Percentiles rank a stretch among this genome's conserved stretches.
Evolutionary conservation across 2,113 vertebrate genomes (phyloP).

Genomic region (Alces alces): DNA sequence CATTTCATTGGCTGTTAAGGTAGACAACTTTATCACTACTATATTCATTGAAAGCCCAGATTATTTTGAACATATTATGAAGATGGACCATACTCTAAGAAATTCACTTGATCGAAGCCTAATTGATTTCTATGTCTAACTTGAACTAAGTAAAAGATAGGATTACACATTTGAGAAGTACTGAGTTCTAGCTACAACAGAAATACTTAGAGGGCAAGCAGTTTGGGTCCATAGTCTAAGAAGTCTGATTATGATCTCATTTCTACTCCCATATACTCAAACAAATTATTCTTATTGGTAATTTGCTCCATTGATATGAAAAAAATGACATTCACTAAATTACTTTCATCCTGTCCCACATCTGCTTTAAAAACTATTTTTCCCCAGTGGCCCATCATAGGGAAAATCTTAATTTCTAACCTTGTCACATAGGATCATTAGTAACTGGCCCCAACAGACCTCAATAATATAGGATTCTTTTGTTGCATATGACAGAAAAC

Average conservation of each 20-base stretch:
- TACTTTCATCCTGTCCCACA: background rate
- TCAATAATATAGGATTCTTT: background rate
- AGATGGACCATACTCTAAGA: background rate
- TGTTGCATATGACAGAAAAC: background rate
- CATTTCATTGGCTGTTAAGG: slow-evolving; percentile 14
- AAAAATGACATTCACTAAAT: background rate
- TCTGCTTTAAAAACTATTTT: background rate
- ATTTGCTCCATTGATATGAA: background rate
- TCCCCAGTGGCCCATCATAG: background rate
- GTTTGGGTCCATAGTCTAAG: background rate
- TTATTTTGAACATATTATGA: background rate
- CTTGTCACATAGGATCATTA: background rate
- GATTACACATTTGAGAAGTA: background rate
- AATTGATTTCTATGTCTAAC: background rate
- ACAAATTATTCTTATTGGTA: background rate
- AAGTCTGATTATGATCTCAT: background rate
- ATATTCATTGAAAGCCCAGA: background rate
- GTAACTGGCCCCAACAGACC: background rate
- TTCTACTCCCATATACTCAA: background rate
- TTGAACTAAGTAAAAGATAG: background rate
- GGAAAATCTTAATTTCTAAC: background rate
- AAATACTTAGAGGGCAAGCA: background rate
- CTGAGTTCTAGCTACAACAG: background rate
- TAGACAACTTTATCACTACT: background rate
- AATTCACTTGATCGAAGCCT: background rate